Conservation (phyloP, 2,888 invertebrate genomes). For the Nasonovia ribisnigri region DNA sequence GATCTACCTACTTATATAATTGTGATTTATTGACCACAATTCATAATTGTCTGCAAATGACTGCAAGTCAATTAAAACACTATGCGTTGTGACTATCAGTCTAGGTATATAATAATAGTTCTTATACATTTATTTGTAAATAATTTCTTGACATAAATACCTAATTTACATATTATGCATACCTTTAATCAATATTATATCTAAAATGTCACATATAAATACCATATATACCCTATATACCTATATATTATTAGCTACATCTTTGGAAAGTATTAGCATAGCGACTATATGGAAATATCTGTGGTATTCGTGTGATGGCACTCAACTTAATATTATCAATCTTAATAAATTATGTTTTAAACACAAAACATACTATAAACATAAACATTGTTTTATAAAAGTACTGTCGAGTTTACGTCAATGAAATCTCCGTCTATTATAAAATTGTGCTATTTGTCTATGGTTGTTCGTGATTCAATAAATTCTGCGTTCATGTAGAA, state of each 20-base stretch:
- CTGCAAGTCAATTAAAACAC: background rate
- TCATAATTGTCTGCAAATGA: background rate
- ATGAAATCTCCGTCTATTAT: background rate
- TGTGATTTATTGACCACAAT: background rate
- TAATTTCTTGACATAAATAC: no score
- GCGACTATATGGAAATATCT: no score
- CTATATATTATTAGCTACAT: background rate
- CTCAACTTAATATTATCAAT: background rate
- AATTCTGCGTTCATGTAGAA: background rate
- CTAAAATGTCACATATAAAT: no score
- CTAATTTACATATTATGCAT: no score
- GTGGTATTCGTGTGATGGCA: background rate
- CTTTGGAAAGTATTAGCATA: background rate
- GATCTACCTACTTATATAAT: background rate
- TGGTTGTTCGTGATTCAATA: background rate
- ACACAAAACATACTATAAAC: background rate
- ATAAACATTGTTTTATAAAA: background rate
- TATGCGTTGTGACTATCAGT: background rate
- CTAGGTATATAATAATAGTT: background rate
- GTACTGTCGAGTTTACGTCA: background rate
- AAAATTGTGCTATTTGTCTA: background rate
- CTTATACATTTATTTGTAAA: no score
- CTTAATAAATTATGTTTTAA: background rate
- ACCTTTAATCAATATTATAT: no score
- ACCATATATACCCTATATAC: background rate